phyloP scores from a whole-genome alignment of 2,113 vertebrate species.

The Misgurnus mizolepis region DNA sequence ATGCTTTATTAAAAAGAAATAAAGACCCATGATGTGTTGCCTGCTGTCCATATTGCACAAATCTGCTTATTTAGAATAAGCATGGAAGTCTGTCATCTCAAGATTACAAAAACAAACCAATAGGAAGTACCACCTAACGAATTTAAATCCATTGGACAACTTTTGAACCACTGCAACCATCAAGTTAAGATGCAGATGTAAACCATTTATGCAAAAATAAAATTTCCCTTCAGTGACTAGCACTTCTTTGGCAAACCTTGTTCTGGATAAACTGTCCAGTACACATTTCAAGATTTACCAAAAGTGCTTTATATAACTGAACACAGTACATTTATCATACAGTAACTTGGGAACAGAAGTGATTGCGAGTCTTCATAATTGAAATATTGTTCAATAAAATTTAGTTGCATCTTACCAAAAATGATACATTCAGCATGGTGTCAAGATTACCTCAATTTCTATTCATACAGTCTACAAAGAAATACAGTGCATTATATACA shows the following conservation, averaged over 20 bases:
- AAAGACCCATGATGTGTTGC: background rate
- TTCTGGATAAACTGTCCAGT: background rate
- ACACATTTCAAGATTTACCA: background rate
- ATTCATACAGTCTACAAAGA: slow-evolving; percentile 10
- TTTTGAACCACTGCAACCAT: background rate
- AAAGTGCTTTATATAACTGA: background rate
- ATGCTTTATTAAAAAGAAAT: background rate
- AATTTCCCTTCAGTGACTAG: background rate
- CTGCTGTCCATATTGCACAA: background rate
- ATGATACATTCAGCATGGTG: slow-evolving; percentile 25
- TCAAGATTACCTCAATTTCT: background rate
- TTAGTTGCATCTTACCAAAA: background rate
- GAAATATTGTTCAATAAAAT: background rate
- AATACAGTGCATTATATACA: slow-evolving; percentile 19
- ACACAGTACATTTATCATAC: background rate
- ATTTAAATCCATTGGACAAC: too few species aligned
- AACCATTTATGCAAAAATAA: background rate
- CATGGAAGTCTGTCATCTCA: too few species aligned
- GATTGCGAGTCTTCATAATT: background rate
- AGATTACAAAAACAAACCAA: too few species aligned
- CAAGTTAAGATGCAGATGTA: background rate
- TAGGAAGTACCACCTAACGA: too few species aligned
- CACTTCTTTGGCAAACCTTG: background rate
- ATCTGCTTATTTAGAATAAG: background rate
- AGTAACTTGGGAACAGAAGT: background rate